phyloP scores from a whole-genome alignment of 2,113 vertebrate genomes.

The Passerina amoena region DNA sequence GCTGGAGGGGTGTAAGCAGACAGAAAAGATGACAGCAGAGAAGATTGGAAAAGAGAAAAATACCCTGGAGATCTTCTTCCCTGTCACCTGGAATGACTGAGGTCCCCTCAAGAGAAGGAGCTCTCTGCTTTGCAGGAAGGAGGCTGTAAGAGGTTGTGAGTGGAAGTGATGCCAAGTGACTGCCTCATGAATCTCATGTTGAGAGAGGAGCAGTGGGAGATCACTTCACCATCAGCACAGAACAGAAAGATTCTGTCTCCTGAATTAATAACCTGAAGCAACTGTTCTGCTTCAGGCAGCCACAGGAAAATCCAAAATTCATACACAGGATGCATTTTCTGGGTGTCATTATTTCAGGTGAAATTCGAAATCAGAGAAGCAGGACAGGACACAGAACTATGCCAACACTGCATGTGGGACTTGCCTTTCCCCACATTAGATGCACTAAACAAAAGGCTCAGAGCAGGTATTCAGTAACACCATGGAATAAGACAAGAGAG shows the following conservation, averaged over 20 bases:
- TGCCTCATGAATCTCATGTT: conserved; percentile 33
- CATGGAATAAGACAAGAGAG: not conserved
- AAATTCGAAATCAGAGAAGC: not conserved
- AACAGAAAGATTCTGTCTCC: not conserved
- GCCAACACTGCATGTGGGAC: not conserved
- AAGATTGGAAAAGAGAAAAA: not conserved
- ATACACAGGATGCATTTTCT: not conserved
- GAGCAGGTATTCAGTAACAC: not conserved
- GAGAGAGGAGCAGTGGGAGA: conserved; percentile 47
- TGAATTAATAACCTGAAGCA: conserved; percentile 46
- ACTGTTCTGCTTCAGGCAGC: conserved; percentile 2
- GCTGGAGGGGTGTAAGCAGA: not conserved
- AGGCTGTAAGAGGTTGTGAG: not conserved
- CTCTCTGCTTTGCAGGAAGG: conserved; percentile 5
- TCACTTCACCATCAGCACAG: conserved; percentile 38
- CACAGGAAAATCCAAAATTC: not conserved
- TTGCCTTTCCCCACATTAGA: not conserved
- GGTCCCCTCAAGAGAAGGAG: conserved; percentile 10
- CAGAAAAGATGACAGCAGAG: not conserved
- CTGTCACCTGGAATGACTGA: conserved; percentile 28
- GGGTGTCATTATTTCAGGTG: not conserved
- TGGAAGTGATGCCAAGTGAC: conserved; percentile 43
- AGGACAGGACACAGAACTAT: not conserved
- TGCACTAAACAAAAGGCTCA: not conserved
- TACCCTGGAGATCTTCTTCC: not conserved